Evolutionary conservation across 1,140 invertebrate genomes (phyloP), one percentile per base, ranked within the genome.

Genomic region (Drosophila varians): DNA sequence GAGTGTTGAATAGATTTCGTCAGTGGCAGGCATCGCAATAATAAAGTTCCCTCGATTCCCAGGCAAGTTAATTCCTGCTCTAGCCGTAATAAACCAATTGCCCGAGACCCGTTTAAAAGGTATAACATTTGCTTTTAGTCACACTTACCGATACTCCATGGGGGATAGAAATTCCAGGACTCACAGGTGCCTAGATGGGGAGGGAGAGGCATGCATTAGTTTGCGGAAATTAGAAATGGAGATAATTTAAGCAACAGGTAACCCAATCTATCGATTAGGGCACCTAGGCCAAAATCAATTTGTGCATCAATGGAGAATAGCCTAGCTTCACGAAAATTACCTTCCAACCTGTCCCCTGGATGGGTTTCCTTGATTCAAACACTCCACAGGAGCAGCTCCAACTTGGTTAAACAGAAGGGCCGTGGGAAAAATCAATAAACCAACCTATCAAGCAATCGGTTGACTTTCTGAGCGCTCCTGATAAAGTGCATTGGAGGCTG

Each of bases 381-480:
- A n/a, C n/a, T n/a, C n/a, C n/a, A n/a, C n/a, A n/a, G n/a, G n/a
- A n/a, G n/a, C n/a, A 34, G 53, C n/a, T 51, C 16, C 11, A 56
- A 52, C 25, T 9, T 16, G 16, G 38, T 16, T 18, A 18, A 47
- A 14, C 21, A 34, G 40, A 64, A 62, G 31, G 36, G 36, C 21
- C 70, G 55, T 62, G 70, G 74, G 80, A 83, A 83, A 84, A 83
- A 83, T 83, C 79, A 86, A 83, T 83, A 83, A 74, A 68, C 72
- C 28, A 31, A 11, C 28, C 2, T 11, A 31, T 31, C 28, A 84
- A 71, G 79, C 64, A 72, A 12, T 8, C 1, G n/a, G 36, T 14
- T 16, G 36, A 14, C 36, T 16, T 12, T 7, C 5, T 2, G 14
- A 9, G 2, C 2, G 19, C 3, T 23, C 8, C 8, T 55, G 43